Evolutionary conservation across 1,140 invertebrate species (phyloP), one percentile per base, ranked within the genome.

Genomic region (Drosophila tsacasi): DNA sequence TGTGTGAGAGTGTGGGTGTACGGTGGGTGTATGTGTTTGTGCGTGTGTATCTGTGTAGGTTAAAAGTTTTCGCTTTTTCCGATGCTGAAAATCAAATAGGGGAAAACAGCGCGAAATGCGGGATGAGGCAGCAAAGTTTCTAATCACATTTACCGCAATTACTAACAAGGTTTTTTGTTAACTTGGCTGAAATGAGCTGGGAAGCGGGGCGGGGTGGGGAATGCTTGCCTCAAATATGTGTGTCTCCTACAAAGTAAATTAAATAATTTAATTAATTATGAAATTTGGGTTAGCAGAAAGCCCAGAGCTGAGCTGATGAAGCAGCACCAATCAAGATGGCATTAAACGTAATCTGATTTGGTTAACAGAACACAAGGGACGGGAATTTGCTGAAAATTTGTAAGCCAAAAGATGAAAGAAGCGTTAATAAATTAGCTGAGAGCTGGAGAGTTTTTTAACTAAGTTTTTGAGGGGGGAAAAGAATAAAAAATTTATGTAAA

Each of bases 121-220:
- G 66, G 71, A 55, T 47, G 59, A 55, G 59, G 40, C 67, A 49
- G 55, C 68, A 89, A 89, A 89, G 63, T 89, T 89, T 90, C 85
- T 89, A 90, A 90, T 89, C 85, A 90, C 85, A 89, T 89, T 89
- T 89, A 85, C 85, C 81, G 75, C 85, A 89, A 89, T 89, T 90
- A 89, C 85, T 89, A 90, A 89, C 85, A 90, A 89, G 81, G 85
- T 90, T 89, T 89, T 87, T 89, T 89, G 81, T 90, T 90, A 68
- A 81, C 75, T 90, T 63, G 21, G 39, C 58, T 52, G 37, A 40
- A 30, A 63, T 23, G 44, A 39, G 54, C 21, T n/a, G 54, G 5
- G 37, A 21, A 27, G 37, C 10, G 25, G 8, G 40, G 17, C 10
- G n/a, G 21, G 37, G 37, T 2, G 12, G 21, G 40, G 37, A 6